These are phyloP conservation scores for Cheilosia scutellata DNA, from an alignment of 2,888 invertebrate genomes.

Conservation along the genomic window DNA sequence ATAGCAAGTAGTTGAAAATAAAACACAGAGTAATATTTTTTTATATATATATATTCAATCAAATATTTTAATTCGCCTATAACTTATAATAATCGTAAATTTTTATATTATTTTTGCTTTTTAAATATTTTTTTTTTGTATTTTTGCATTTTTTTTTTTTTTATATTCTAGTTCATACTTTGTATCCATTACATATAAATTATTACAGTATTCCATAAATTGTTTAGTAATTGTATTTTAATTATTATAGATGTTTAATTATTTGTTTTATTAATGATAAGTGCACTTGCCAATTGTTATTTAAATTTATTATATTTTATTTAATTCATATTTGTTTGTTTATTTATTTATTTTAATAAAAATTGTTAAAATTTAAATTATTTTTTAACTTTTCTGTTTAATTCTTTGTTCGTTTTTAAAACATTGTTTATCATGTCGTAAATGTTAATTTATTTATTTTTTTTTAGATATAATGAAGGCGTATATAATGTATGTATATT, in stretches of 20 bases:
- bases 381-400: slow-evolving; percentile 69
- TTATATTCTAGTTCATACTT: slow-evolving; percentile 44
- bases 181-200: slow-evolving; percentile 56
- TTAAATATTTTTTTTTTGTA: slow-evolving; percentile 24
- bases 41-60: slow-evolving; percentile 68
- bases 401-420: slow-evolving; percentile 64
- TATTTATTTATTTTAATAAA: slow-evolving; percentile 48
- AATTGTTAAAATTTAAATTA: slow-evolving; percentile 48
- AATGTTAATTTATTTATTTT: slow-evolving; percentile 67
- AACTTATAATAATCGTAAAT: slow-evolving; percentile 60
- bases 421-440: slow-evolving; percentile 67
- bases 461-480: slow-evolving; percentile 77
- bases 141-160: slow-evolving; percentile 50
- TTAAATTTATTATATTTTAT: slow-evolving; percentile 64
- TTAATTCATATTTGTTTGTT: slow-evolving; percentile 45
- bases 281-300: slow-evolving; percentile 84
- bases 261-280: slow-evolving; percentile 79
- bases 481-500: slow-evolving; percentile 71
- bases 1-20: slow-evolving; percentile 8
- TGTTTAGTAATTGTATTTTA: slow-evolving; percentile 53
- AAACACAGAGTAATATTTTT: slow-evolving; percentile 38
- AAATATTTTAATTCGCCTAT: slow-evolving; percentile 74
- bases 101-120: slow-evolving; percentile 47
- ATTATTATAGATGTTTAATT: slow-evolving; percentile 25
- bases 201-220: slow-evolving; percentile 62